Evolutionary conservation across 2,797 vertebrate species (phyloP), one percentile per base, ranked within the genome.

Genomic region (Zenarchopterus dispar): DNA sequence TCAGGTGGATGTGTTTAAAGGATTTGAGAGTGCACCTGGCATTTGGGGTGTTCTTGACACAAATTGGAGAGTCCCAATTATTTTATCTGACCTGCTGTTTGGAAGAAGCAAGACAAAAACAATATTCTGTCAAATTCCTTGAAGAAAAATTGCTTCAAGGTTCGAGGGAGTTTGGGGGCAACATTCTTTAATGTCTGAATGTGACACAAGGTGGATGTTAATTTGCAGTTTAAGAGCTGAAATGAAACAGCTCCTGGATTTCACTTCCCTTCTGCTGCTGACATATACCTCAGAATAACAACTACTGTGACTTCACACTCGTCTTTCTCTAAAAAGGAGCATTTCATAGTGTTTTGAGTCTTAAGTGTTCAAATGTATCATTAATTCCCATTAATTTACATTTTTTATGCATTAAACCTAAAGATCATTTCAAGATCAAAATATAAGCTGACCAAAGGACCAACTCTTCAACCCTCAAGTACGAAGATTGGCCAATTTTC

Each of bases 31-130:
- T 15, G 46, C n/a, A 31, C n/a, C 21, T n/a, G 17, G 24, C 77
- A 74, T 71, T 80, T 82, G 60, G 55, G 56, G 54, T 61, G 66
- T 85, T 75, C 52, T 42, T 48, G 22, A 43, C 56, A 71, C 22
- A 77, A 85, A 85, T 83, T 86, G 59, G 61, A 68, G 4, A 56
- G 46, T 67, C n/a, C 60, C 82, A 79, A 80, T 84, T 84, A 88
- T 73, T 77, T 68, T 44, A 51, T 60, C 42, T 75, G 67, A 73
- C 71, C 68, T 56, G 33, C 42, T 44, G 51, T 71, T 61, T 15
- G 36, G 11, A 15, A 39, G 36, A 39, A 59, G 19, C 13, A 1
- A 54, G 66, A 18, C 46, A 73, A 43, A 66, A 55, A 54, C 26
- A 56, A 60, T 59, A 62, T 62, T 64, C 65, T 60, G 65, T 81